Evolutionary conservation across 1,140 invertebrate species (phyloP), one percentile per base, ranked within the genome.

Genomic region (Sinella curviseta): DNA sequence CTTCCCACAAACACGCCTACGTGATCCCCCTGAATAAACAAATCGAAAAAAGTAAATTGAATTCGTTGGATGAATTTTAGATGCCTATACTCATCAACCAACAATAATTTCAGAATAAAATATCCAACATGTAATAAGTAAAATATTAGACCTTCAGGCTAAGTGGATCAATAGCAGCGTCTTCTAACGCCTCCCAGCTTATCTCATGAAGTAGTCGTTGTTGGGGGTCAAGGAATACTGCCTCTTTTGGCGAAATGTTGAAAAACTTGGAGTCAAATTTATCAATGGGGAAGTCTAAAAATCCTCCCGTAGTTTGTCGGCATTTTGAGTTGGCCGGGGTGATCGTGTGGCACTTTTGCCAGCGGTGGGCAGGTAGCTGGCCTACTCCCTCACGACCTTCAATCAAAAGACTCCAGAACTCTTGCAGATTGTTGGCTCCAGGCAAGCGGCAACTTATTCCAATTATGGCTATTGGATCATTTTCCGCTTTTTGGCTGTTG

Each of bases 181-280:
- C 90, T 82, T 90, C 85, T 60, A 92, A 89, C 1, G 90, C 88
- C 86, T 92, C 91, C 85, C 90, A 89, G 3, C 90, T 86, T 3
- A 89, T 87, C 85, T 92, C 91, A 3, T 92, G 85, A 24, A 92
- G 84, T 35, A 60, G 24, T n/a, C 91, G 84, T 24, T 90, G 85
- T 86, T 91, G 91, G 36, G 91, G 91, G 82, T 92, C 91, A 89
- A 91, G 91, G 74, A 83, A 84, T 80, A 90, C 86, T 2, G 90
- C 90, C 84, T 91, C 88, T 82, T 89, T 31, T 12, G 87, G 14
- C 17, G 12, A 8, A 74, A 74, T 31, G 12, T 26, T 26, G 30
- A 74, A 74, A 74, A 74, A 74, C 30, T 74, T 74, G 24, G 70
- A 3, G 24, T 74, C 70, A 33, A 31, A 74, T 17, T 31, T 24